phyloP scores from a whole-genome alignment of 2,888 invertebrate genomes.

The Ryuthela nishihirai region DNA sequence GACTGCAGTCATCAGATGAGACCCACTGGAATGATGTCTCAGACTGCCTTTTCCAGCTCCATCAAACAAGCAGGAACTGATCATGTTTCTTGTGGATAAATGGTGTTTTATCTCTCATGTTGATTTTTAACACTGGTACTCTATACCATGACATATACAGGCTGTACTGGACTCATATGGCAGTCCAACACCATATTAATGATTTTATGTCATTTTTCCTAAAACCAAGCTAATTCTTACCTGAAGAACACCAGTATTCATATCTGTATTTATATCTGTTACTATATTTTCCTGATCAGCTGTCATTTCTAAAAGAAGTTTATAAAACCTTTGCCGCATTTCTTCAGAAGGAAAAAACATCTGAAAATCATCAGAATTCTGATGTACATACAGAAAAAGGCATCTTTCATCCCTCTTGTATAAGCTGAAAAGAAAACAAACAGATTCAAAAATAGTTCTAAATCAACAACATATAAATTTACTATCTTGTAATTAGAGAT shows the following conservation, averaged over 20 bases:
- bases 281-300: conserved; percentile 77
- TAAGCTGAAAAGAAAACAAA: conserved; percentile 59
- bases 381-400: conserved; percentile 93
- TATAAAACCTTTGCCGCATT: conserved; percentile 40
- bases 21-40: no score
- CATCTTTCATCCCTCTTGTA: conserved; percentile 96
- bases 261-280: conserved; percentile 69
- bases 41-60: no score
- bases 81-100: no score
- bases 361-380: conserved; percentile 98
- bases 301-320: conserved; percentile 71
- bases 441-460: no score
- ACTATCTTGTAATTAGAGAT: no score
- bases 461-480: no score
- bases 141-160: no score
- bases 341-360: conserved; percentile 90
- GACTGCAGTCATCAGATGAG: no score
- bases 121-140: neutral
- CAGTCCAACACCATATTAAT: no score
- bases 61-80: no score
- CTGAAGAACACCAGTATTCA: conserved; percentile 69
- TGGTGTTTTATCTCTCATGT: neutral
- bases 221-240: conserved; percentile 53
- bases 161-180: no score
- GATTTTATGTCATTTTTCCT: no score